These are phyloP conservation scores for Epiblema foenella DNA, from an alignment of 2,888 invertebrate genomes.

Conservation along the genomic window DNA sequence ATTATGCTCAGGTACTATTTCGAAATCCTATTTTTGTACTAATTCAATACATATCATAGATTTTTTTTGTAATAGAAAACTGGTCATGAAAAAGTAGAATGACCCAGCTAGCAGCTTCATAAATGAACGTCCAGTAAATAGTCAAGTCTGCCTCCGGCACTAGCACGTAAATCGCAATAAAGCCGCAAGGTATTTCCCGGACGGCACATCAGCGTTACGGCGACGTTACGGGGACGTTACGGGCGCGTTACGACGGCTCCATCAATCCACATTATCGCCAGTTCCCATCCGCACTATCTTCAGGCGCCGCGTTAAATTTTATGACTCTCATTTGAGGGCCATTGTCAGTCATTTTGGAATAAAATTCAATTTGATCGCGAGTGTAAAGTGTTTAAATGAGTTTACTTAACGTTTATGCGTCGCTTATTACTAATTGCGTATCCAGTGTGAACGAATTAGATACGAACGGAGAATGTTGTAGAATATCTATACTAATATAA, in stretches of 20 bases:
- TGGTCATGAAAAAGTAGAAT: no score
- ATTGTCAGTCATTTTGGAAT: slow-evolving; percentile 70
- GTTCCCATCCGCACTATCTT: slow-evolving; percentile 77
- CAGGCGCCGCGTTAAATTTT: slow-evolving; percentile 78
- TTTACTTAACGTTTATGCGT: neutral
- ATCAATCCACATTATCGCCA: slow-evolving; percentile 81
- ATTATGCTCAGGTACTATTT: no score
- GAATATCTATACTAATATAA: no score
- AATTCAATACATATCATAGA: no score
- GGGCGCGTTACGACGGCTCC: slow-evolving; percentile 50
- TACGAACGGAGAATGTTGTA: no score
- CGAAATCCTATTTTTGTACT: no score
- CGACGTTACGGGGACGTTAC: slow-evolving; percentile 56
- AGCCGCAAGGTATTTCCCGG: slow-evolving; percentile 20
- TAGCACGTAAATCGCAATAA: slow-evolving; percentile 35
- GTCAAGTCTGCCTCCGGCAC: neutral
- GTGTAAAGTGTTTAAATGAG: slow-evolving; percentile 6
- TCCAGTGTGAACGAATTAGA: neutral
- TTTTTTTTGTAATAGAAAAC: no score
- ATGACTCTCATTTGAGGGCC: slow-evolving; percentile 75
- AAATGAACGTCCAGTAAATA: neutral
- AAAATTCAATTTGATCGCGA: slow-evolving; percentile 51
- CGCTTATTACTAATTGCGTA: neutral
- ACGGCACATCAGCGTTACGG: slow-evolving; percentile 55
- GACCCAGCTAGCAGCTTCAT: no score